Conservation (phyloP, 2,113 vertebrate species). For the Diadophis punctatus region DNA sequence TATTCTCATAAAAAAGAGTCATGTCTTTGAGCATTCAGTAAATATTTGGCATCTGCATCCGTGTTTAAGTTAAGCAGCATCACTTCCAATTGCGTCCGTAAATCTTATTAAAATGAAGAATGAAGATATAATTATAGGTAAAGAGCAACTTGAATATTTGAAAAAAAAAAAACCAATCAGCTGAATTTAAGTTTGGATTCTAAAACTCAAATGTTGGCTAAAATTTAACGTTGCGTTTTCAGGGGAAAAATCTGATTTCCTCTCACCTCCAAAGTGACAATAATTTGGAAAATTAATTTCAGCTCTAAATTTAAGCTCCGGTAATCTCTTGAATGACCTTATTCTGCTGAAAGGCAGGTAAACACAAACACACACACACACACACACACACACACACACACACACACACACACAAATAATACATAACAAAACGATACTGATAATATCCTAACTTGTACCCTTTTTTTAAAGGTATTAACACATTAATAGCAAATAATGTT, state of each 20-base stretch:
- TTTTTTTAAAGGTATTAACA: constrained; percentile 80
- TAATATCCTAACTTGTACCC: background rate
- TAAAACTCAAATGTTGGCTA: background rate
- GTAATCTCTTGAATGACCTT: background rate
- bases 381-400: no score
- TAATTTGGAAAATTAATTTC: background rate
- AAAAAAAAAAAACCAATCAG: background rate
- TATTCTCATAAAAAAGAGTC: background rate
- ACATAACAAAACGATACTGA: background rate
- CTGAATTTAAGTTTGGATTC: background rate
- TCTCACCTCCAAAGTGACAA: background rate
- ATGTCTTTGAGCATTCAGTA: background rate
- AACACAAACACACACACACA: background rate
- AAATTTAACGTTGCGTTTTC: background rate
- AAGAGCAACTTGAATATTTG: background rate
- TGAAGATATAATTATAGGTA: background rate
- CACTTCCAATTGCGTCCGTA: background rate
- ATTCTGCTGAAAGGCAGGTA: background rate
- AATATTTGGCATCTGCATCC: background rate
- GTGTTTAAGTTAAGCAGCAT: background rate
- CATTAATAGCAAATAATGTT: constrained; percentile 87
- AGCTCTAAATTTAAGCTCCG: background rate
- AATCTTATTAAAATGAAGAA: background rate
- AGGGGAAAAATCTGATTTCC: background rate
- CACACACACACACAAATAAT: no score